Evolutionary conservation across 2,888 invertebrate species (phyloP), one percentile per base, ranked within the genome.

Genomic region (Phyllotreta striolata): DNA sequence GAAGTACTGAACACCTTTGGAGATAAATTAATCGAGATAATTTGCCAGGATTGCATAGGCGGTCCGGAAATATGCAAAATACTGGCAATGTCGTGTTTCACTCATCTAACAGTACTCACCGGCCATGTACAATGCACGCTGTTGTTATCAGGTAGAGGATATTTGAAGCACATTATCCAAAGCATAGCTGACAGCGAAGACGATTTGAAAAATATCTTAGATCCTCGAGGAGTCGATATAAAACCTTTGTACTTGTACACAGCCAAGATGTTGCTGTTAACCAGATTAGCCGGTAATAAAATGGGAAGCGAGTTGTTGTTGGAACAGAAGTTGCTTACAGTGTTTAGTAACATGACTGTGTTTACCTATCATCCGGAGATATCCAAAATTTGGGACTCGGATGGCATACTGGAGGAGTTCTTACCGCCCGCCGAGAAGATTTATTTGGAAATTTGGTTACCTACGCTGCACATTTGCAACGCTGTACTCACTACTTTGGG

Each of bases 61-160:
- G 94, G 94, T 0, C 94, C 95, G 76, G 93, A 95, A 72, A 90
- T 96, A 8, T 93, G 93, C 75, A 89, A 93, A 81, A 94, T 96
- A 91, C 84, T 95, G 58, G 92, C 95, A 0, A 83, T 96, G 70
- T 88, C 93, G 0, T 91, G 92, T 68, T 83, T 96, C 60, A 92
- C 94, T 77, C 87, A 91, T 46, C 83, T 96, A 47, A 83, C 95
- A 0, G 89, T 91, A 67, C 83, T 92, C 67, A 91, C 92, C 72
- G 88, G 89, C 2, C 85, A 89, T 46, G 87, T 89, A 0, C 85
- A 85, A 43, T 89, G 91, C 85, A 84, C 89, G 64, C 80, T 88
- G 69, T 86, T 87, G 69, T 79, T 90, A 52, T 82, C 87, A 0
- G 83, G 85, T 59, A 83, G 86, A 55, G 90, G 92, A 0, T 95